These are phyloP conservation scores for Hypolimnas misippus DNA, from an alignment of 2,888 invertebrate genomes.

Conservation along the genomic window DNA sequence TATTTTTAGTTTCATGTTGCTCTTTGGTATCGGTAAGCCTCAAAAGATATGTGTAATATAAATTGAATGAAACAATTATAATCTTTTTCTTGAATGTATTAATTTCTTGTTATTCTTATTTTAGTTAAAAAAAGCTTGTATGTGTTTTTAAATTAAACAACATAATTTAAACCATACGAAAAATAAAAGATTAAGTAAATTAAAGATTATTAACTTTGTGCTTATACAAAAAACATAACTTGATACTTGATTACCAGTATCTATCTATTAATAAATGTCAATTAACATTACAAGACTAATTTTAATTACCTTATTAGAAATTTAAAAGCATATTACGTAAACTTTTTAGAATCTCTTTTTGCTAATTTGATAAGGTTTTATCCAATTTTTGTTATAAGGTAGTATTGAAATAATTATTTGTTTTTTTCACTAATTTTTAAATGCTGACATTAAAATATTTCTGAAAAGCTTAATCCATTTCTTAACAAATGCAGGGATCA, in stretches of 20 bases:
- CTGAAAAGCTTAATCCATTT: not conserved
- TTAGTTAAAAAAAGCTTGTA: not conserved
- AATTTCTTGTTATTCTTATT: not conserved
- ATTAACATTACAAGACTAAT: too few species aligned
- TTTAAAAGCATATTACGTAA: too few species aligned
- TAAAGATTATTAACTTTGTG: not conserved
- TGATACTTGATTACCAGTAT: too few species aligned
- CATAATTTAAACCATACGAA: not conserved
- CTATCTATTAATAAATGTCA: too few species aligned
- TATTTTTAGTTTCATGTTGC: constrained; percentile 47
- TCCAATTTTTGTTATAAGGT: too few species aligned
- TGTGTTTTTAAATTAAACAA: not conserved
- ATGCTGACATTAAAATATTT: too few species aligned
- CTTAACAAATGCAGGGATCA: constrained; percentile 75
- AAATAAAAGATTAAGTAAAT: not conserved
- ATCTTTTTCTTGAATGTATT: not conserved
- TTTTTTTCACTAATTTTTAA: too few species aligned
- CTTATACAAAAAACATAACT: too few species aligned
- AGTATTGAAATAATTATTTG: too few species aligned
- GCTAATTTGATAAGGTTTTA: too few species aligned
- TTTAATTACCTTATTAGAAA: too few species aligned
- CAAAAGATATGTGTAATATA: not conserved
- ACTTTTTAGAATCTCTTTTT: too few species aligned
- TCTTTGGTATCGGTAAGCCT: constrained; percentile 54
- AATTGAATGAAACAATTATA: not conserved